Evolutionary conservation across 2,888 invertebrate genomes (phyloP), one percentile per base, ranked within the genome.

Genomic region (Phasia obesa): DNA sequence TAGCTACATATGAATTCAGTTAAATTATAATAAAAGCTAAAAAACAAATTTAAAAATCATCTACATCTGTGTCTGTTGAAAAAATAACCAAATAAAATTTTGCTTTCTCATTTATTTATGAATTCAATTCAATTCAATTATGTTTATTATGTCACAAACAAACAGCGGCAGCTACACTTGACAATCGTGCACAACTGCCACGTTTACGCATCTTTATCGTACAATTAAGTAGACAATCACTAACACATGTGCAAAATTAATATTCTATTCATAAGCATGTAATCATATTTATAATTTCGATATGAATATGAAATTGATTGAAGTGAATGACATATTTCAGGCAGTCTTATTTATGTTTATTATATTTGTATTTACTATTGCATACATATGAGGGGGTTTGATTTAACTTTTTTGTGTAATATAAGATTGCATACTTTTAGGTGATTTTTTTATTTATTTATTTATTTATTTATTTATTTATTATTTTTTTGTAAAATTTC

Each of bases 281-380:
- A 70, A 13, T 60, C 71, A 51, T 19, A 49, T 49, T 59, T 9
- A 49, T 49, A 19, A 17, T 5, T 71, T 60, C 23, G 9, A 9
- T 71, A 60, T 71, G 71, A 71, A 65, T 59, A 65, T 47, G 15
- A 65, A 74, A 27, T 71, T 75, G 57, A 75, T 67, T 59, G 59
- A 49, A 75, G 19, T 75, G 38, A 21, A 49, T 75, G 65, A 67
- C 75, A 49, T 42, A 42, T 49, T 67, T 17, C 25, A 25, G 57
- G 38, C 25, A 67, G 57, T 23, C 71, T 5, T 60, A 35, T 13
- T 4, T 51, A 17, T 25, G 25, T 19, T 31, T 55, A 44, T 57
- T 69, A 55, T 13, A 3, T 3, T 15, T 15, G 2, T 38, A 13
- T 38, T 38, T 13, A 15, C 1, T 47, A 47, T 17, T 2, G n/a